Evolutionary conservation across 2,888 invertebrate genomes (phyloP).

Genomic region (Malachius bipustulatus): DNA sequence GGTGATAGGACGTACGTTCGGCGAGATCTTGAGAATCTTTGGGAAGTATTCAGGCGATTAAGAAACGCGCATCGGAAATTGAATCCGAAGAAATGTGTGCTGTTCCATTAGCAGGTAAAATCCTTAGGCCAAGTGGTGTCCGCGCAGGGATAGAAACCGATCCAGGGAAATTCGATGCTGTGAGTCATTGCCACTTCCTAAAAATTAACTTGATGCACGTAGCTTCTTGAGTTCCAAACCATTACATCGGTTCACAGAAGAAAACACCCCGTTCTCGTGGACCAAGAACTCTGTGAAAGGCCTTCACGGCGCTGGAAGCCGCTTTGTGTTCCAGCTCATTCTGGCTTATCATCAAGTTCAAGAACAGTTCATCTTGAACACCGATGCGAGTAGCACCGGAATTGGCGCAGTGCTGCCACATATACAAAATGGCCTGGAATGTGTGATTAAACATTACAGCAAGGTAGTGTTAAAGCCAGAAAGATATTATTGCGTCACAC

Average conservation of each 20-base stretch:
- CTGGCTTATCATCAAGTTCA: no score
- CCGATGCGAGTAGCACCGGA: background rate
- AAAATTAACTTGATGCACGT: conserved; percentile 14
- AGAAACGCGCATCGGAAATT: conserved; percentile 4
- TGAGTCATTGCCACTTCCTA: conserved; percentile 16
- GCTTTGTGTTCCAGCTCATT: no score
- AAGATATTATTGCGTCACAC: background rate
- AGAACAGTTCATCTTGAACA: background rate
- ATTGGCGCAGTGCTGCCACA: background rate
- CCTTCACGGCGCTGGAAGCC: no score
- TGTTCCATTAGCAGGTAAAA: conserved; percentile 11
- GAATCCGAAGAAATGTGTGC: conserved; percentile 9
- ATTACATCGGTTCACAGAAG: no score
- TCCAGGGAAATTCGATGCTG: conserved; percentile 9
- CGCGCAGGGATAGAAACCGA: conserved; percentile 1
- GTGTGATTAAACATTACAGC: background rate
- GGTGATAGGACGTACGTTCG: conserved; percentile 13
- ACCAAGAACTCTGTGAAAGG: no score
- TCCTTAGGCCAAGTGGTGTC: conserved; percentile 12
- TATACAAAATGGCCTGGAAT: background rate
- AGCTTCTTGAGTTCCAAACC: conserved; percentile 15
- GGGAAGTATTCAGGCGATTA: background rate
- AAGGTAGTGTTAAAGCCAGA: background rate
- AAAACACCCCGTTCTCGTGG: no score
- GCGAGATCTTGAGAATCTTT: conserved; percentile 11